A percentile compares a stretch with the other conserved stretches of the same genome.
Evolutionary conservation across 2,113 vertebrate species (phyloP).

Genomic region (Pseudorasbora parva): DNA sequence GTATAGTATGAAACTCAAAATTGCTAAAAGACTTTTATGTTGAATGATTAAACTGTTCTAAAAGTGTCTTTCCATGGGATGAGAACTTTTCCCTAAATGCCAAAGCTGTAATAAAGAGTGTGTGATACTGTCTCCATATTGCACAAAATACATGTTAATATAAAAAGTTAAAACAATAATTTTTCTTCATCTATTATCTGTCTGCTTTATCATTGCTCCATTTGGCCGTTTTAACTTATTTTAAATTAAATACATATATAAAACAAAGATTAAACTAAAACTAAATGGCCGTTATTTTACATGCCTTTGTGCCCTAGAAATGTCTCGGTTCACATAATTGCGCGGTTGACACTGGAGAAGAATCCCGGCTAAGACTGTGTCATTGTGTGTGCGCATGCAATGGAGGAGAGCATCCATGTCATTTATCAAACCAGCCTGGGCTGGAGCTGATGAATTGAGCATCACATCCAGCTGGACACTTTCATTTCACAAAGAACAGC

Average conservation of each 20-base stretch:
- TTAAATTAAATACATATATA: not conserved
- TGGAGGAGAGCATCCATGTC: slow-evolving; percentile 32
- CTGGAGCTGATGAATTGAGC: slow-evolving; percentile 48
- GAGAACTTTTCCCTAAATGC: not conserved
- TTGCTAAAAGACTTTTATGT: not conserved
- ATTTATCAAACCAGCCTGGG: slow-evolving; percentile 52
- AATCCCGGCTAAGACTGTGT: not conserved
- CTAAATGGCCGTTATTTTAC: not conserved
- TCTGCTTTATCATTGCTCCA: not conserved
- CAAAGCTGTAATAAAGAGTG: not conserved
- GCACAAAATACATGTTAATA: not conserved
- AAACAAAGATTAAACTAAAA: not conserved
- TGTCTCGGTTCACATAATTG: not conserved
- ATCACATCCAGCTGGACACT: slow-evolving; percentile 43
- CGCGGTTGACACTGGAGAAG: not conserved
- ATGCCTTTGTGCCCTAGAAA: not conserved
- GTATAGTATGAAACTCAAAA: not conserved
- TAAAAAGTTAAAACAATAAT: not conserved
- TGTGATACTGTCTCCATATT: not conserved
- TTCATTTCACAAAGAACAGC: slow-evolving; percentile 41
- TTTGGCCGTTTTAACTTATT: too few relatives aligned
- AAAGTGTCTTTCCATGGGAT: not conserved
- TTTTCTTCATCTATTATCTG: not conserved
- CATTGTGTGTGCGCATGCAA: not conserved
- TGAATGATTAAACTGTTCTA: slow-evolving; percentile 25